A percentile compares a stretch with the other conserved stretches of the same genome.
phyloP scores from a whole-genome alignment of 2,113 vertebrate species.

The Oreochromis niloticus region DNA sequence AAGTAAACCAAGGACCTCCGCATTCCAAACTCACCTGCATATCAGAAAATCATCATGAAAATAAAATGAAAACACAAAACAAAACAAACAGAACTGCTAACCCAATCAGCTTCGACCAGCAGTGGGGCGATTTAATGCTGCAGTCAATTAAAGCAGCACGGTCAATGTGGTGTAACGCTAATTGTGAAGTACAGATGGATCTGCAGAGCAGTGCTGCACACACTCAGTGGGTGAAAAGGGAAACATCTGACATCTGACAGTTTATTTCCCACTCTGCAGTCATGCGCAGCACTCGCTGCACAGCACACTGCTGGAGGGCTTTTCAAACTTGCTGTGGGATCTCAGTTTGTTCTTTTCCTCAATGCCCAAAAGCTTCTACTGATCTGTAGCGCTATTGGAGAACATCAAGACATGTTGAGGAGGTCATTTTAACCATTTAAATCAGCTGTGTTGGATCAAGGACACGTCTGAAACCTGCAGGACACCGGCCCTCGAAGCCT shows the following conservation, averaged over 20 bases:
- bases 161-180: neutral
- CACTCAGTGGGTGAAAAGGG: neutral
- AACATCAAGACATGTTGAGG: neutral
- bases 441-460: neutral
- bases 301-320: neutral
- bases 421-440: neutral
- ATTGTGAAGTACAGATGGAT: neutral
- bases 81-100: neutral
- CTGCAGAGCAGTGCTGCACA: neutral
- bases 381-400: neutral
- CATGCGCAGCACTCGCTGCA: neutral
- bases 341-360: neutral
- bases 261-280: neutral
- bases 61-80: neutral
- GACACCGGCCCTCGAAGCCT: neutral
- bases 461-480: neutral
- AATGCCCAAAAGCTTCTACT: neutral
- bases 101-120: neutral
- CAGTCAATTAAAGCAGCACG: neutral
- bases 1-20: conserved; percentile 84
- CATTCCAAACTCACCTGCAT: conserved; percentile 86
- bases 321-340: neutral
- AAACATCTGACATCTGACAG: neutral
- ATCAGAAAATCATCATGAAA: neutral
- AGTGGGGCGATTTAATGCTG: neutral